Conservation (phyloP, 2,797 vertebrate genomes). For the Apodemus agrarius region DNA sequence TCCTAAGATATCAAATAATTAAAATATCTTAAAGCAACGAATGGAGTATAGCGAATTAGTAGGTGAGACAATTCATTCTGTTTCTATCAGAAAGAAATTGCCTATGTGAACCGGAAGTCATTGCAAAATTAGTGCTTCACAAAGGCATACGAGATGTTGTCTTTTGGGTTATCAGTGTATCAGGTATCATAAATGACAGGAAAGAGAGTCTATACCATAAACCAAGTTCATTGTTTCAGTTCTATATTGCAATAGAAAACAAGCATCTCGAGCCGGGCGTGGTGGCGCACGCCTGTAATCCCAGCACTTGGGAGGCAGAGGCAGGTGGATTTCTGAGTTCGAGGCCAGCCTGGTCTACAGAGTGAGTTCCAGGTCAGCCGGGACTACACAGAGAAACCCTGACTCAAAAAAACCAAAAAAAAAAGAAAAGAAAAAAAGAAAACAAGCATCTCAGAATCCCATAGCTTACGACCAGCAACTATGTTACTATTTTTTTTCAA, state of each 20-base stretch:
- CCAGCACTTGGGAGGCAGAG: no score
- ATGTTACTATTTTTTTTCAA: slow-evolving; percentile 30
- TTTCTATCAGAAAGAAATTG: not conserved
- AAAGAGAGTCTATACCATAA: not conserved
- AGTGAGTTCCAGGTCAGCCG: no score
- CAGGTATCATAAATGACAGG: not conserved
- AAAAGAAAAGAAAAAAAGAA: slow-evolving; percentile 39
- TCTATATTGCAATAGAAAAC: not conserved
- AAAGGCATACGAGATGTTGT: not conserved
- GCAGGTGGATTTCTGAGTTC: no score
- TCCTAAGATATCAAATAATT: slow-evolving; percentile 20
- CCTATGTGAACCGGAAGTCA: not conserved
- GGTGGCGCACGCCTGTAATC: no score
- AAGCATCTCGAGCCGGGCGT: no score
- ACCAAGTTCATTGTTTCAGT: not conserved
- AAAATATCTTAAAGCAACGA: slow-evolving; percentile 49
- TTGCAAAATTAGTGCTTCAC: not conserved
- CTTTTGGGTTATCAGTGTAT: slow-evolving; percentile 1
- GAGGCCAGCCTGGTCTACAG: no score
- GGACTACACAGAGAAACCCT: no score
- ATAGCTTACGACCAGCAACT: not conserved
- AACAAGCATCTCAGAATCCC: not conserved
- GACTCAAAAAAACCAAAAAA: no score
- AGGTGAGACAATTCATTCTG: slow-evolving; percentile 1
- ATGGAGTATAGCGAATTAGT: not conserved